Evolutionary conservation across 2,888 invertebrate genomes (phyloP), one percentile per base, ranked within the genome.

Genomic region (Conomelus anceps): DNA sequence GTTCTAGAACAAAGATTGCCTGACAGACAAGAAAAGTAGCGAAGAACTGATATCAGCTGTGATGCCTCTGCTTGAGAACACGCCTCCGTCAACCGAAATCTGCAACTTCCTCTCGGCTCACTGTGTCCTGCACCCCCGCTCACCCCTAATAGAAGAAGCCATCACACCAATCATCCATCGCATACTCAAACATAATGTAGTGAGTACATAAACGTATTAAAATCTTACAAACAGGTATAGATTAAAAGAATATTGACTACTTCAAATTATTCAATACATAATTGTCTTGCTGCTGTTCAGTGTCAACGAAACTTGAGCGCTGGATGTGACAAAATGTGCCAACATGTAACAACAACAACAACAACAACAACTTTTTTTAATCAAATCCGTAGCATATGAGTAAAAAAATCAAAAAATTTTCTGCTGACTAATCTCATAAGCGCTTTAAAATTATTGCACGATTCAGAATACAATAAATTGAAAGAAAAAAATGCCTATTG

Each of bases 121-220:
- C 92, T 96, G 97, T 92, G 94, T 95, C 90, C 94, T 95, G 89
- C 94, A 96, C 92, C 97, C 97, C 9, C 93, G 95, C 29, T 96
- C 96, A 34, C 95, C 96, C 23, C 95, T 96, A 7, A 95, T 96
- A 22, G 94, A 95, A 90, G 96, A 96, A 90, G 93, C 95, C 84
- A 95, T 97, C 90, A 96, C 96, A 23, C 96, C 96, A 86, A 96
- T 97, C 41, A 96, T 97, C 84, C 95, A 96, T 85, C 94, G 97
- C 89, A 97, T 97, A 91, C 95, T 97, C 91, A 97, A 97, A 92
- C 95, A 97, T 92, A 97, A 96, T 92, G 97, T 96, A 90, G 95
- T 95, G 92, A 93, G 94, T 92, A 22, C 6, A 17, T 84, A 22
- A 87, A 22, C 26, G 22, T 20, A 17, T 22, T 84, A 17, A 11